phyloP scores from a whole-genome alignment of 2,797 vertebrate species.

The Potorous gilbertii region DNA sequence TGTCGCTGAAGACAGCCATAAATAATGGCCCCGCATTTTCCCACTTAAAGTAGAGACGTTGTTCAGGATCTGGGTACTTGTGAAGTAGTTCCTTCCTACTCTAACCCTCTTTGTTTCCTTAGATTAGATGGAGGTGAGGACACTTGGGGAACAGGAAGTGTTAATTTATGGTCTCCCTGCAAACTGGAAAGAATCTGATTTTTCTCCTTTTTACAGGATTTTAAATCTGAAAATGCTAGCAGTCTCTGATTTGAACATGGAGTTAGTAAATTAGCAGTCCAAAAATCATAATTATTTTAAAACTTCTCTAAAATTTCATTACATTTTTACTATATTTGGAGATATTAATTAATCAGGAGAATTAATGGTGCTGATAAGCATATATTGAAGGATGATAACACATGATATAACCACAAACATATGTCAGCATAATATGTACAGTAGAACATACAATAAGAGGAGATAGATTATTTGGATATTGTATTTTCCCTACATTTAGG shows the following conservation, averaged over 20 bases:
- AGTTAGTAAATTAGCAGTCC: not conserved
- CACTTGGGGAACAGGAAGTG: too few species aligned
- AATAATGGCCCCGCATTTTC: not conserved
- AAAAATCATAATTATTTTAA: not conserved
- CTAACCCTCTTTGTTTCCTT: too few species aligned
- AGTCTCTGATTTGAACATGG: not conserved
- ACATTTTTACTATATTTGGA: not conserved
- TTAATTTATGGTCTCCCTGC: not conserved
- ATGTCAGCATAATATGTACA: not conserved
- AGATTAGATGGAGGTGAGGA: too few species aligned
- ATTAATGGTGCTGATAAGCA: not conserved
- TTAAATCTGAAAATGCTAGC: not conserved
- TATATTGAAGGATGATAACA: not conserved
- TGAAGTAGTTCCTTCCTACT: not conserved
- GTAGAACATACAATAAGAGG: not conserved
- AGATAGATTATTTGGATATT: not conserved
- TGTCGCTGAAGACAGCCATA: not conserved
- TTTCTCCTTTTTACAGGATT: not conserved
- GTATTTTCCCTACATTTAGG: not conserved
- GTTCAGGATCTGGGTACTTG: not conserved
- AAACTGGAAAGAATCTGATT: not conserved
- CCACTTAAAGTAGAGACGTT: not conserved
- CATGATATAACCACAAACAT: not conserved
- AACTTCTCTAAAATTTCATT: not conserved
- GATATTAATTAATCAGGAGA: not conserved